phyloP scores from a whole-genome alignment of 2,113 vertebrate species.

The Junco hyemalis region DNA sequence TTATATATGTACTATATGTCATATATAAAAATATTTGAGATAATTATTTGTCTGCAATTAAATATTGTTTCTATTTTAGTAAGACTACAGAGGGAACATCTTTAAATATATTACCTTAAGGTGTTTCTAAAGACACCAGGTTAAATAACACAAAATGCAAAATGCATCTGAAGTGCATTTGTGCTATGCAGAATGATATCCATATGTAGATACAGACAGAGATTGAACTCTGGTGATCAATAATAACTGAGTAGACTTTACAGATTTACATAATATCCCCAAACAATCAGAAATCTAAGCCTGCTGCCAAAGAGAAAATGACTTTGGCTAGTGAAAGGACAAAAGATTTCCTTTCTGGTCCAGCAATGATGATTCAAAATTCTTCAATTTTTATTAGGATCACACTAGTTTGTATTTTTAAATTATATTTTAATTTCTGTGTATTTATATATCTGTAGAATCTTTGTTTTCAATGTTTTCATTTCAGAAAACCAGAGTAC shows the following conservation, averaged over 20 bases:
- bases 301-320: background rate
- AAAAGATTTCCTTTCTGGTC: background rate
- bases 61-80: background rate
- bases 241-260: background rate
- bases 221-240: background rate
- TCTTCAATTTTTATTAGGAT: background rate
- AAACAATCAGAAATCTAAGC: background rate
- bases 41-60: background rate
- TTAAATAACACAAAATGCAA: background rate
- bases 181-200: background rate
- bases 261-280: background rate
- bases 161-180: background rate
- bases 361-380: background rate
- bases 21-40: background rate
- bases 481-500: background rate
- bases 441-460: background rate
- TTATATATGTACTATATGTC: background rate
- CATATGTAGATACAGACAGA: background rate
- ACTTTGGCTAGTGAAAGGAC: background rate
- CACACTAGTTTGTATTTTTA: background rate
- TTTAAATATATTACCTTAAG: background rate
- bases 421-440: background rate
- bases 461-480: background rate
- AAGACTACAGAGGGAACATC: background rate
- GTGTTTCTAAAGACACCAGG: background rate